Percentiles rank a stretch among this genome's conserved stretches.
phyloP scores from a whole-genome alignment of 2,888 invertebrate genomes.

The Helobdella robusta region DNA sequence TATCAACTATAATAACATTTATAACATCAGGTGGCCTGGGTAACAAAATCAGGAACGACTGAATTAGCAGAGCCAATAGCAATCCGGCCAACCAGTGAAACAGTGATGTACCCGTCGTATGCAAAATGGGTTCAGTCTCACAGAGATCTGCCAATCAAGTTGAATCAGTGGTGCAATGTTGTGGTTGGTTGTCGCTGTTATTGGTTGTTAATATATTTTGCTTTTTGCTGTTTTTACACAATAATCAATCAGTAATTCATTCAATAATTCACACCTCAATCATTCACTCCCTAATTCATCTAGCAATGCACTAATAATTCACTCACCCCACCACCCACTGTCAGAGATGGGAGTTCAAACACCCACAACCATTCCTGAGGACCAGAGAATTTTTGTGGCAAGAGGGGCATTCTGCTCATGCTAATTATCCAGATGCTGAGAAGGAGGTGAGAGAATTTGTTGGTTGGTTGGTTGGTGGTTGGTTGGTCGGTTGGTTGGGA shows the following conservation, averaged over 20 bases:
- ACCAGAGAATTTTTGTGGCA: constrained; percentile 99
- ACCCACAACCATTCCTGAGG: constrained; percentile 94
- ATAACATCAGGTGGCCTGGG: constrained; percentile 75
- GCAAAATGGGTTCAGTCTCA: constrained; percentile 97
- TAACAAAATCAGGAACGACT: constrained; percentile 83
- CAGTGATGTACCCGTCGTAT: constrained; percentile 97
- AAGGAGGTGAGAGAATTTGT: constrained; percentile 84
- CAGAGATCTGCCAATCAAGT: constrained; percentile 82
- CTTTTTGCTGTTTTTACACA: neutral
- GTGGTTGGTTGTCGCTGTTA: constrained; percentile 58
- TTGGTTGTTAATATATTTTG: neutral
- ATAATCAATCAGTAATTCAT: neutral
- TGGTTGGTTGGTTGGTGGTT: no score
- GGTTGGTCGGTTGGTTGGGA: no score
- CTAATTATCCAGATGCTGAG: constrained; percentile 70
- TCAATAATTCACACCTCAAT: neutral
- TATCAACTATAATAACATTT: neutral
- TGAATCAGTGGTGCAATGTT: constrained; percentile 99
- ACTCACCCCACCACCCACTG: neutral
- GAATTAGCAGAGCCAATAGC: constrained; percentile 95
- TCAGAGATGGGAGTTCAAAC: constrained; percentile 99
- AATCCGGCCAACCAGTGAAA: constrained; percentile 94
- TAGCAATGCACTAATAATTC: no score
- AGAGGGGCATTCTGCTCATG: constrained; percentile 94
- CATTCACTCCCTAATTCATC: no score